Base-by-base conservation (phyloP, 2,888 invertebrate species). In the Cantharis rufa region DNA sequence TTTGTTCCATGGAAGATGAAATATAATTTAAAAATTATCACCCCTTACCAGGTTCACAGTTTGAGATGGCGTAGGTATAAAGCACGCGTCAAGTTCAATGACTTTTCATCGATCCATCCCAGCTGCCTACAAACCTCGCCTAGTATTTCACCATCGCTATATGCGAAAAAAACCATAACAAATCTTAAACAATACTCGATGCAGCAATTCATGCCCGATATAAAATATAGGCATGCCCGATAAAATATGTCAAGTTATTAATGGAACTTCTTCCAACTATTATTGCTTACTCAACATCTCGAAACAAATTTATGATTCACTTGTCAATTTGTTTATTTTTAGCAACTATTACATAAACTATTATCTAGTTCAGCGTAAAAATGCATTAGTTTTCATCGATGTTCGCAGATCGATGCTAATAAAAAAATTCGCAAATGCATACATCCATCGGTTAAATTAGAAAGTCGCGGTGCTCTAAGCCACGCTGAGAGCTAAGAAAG, bases 31-130 rank as follows among this genome's bases (percentile, higher is more conserved):
- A 77, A 73, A 69, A 76, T 73, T 72, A 70, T 72, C 66, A 76
- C 75, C 72, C 75, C 71, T 71, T 69, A 69, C 10, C 68, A 71
- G 62, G 77, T 76, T 74, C 74, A 73, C 74, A 74, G 74, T 74
- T 73, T 72, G 76, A 77, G 78, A 79, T 74, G 74, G 82, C 48
- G 82, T 83, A 78, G 83, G 82, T 75, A 75, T 72, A 75, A 79
- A 24, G 64, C 83, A 83, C 83, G 83, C 83, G 81, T 83, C 83
- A 84, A 83, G 84, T 84, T 84, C 84, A 83, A 83, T 80, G 84
- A 84, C 84, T 82, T 75, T 71, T 77, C 75, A 79, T 81, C 82
- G 83, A 83, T 83, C 82, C 82, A 83, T 83, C 83, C 83, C 83
- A 81, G 79, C 83, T 82, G 81, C 84, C 84, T 83, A 84, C 84